phyloP scores from a whole-genome alignment of 2,113 vertebrate species.

The Chaetops frenatus region DNA sequence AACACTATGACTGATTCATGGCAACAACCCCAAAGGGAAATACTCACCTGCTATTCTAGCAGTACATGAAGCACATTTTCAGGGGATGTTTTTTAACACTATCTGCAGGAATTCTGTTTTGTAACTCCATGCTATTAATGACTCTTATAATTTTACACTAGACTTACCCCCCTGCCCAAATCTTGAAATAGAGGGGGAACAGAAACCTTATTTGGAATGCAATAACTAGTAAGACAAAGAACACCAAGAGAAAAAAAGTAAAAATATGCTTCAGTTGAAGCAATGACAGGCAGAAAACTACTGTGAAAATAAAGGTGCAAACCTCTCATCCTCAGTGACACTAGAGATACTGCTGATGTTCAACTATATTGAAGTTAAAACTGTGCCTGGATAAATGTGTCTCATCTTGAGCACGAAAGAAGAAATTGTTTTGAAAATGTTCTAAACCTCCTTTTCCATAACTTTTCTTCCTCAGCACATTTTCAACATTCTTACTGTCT shows the following conservation, averaged over 20 bases:
- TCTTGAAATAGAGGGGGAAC: neutral
- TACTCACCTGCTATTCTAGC: constrained; percentile 36
- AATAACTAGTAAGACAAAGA: neutral
- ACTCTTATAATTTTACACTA: neutral
- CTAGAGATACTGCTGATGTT: neutral
- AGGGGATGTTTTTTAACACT: neutral
- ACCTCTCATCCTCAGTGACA: neutral
- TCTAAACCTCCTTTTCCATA: neutral
- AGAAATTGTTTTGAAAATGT: neutral
- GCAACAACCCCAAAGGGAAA: constrained; percentile 43
- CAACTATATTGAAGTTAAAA: neutral
- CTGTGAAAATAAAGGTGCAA: neutral
- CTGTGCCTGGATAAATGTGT: neutral
- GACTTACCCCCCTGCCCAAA: neutral
- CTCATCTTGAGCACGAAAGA: neutral
- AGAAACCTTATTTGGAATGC: neutral
- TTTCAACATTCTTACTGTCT: neutral
- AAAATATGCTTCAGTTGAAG: neutral
- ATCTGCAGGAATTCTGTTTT: neutral
- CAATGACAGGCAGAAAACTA: neutral
- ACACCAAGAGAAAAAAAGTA: neutral
- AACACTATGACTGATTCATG: constrained; percentile 16
- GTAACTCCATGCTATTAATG: neutral
- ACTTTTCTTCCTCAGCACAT: neutral
- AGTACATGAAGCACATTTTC: neutral